A percentile compares a stretch with the other conserved stretches of the same genome.
Conservation (phyloP, 1,140 invertebrate species). For the Drosophila miranda region DNA sequence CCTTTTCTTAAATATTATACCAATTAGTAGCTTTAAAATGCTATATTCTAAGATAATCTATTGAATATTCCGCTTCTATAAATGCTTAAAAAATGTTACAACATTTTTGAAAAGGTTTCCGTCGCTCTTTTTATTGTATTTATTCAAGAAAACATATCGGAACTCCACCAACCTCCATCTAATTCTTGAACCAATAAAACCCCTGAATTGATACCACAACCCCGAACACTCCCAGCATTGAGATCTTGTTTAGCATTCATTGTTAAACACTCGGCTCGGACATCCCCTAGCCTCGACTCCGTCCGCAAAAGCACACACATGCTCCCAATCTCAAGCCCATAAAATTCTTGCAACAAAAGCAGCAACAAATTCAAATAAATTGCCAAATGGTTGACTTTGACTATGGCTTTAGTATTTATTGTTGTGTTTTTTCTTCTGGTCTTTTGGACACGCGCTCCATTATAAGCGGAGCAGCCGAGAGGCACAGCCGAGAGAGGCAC, state of each 20-base stretch:
- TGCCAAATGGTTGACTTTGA: slow-evolving; percentile 24
- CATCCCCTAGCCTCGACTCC: neutral
- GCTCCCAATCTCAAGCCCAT: slow-evolving; percentile 11
- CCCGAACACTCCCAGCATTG: neutral
- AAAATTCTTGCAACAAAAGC: slow-evolving; percentile 18
- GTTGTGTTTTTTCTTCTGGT: slow-evolving; percentile 1
- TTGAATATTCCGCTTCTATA: no score
- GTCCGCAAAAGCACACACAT: neutral
- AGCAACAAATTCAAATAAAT: slow-evolving; percentile 43
- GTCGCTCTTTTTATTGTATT: neutral
- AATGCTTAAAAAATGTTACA: no score
- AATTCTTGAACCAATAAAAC: no score
- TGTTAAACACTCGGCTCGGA: neutral
- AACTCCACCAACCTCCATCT: no score
- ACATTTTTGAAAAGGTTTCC: neutral
- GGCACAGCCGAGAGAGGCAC: slow-evolving; percentile 32
- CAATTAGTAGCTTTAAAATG: no score
- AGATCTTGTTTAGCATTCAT: slow-evolving; percentile 6
- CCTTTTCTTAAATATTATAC: no score
- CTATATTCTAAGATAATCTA: no score
- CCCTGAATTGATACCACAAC: no score
- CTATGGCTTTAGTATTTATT: no score
- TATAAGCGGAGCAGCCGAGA: slow-evolving; percentile 26
- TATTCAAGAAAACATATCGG: neutral
- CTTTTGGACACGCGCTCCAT: slow-evolving; percentile 22